Conservation (phyloP, 2,888 invertebrate species). For the Thyatira batis region DNA sequence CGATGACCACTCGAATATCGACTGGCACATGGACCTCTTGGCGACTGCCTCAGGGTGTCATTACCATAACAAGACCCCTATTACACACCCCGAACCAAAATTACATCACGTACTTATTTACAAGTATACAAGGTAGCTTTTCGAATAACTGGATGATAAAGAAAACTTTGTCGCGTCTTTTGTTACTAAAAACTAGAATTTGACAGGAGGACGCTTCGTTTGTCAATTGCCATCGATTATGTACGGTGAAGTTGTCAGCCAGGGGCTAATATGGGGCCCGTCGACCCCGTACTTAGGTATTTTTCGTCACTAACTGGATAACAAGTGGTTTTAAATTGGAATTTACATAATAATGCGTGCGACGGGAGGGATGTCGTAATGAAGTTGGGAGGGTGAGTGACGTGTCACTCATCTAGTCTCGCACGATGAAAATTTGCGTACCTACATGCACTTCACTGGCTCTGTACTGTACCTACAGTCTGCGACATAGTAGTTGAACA, state of each 20-base stretch:
- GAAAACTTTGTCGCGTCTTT: constrained; percentile 44
- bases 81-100: constrained; percentile 61
- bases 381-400: constrained; percentile 46
- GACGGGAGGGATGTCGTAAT: constrained; percentile 47
- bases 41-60: constrained; percentile 65
- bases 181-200: constrained; percentile 77
- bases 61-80: constrained; percentile 81
- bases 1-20: constrained; percentile 60
- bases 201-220: constrained; percentile 81
- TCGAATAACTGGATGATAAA: constrained; percentile 11
- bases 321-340: constrained; percentile 82
- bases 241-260: constrained; percentile 70
- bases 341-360: constrained; percentile 77
- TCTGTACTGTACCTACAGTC: too few species aligned
- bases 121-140: constrained; percentile 23
- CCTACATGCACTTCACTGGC: background rate
- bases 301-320: constrained; percentile 81
- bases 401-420: constrained; percentile 34
- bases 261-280: constrained; percentile 67
- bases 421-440: background rate
- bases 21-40: constrained; percentile 54
- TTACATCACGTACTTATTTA: constrained; percentile 18
- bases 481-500: too few species aligned
- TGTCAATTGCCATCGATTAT: constrained; percentile 81
- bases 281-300: constrained; percentile 60